Base-by-base conservation (phyloP, 2,797 vertebrate species). In the Glossophaga mutica region DNA sequence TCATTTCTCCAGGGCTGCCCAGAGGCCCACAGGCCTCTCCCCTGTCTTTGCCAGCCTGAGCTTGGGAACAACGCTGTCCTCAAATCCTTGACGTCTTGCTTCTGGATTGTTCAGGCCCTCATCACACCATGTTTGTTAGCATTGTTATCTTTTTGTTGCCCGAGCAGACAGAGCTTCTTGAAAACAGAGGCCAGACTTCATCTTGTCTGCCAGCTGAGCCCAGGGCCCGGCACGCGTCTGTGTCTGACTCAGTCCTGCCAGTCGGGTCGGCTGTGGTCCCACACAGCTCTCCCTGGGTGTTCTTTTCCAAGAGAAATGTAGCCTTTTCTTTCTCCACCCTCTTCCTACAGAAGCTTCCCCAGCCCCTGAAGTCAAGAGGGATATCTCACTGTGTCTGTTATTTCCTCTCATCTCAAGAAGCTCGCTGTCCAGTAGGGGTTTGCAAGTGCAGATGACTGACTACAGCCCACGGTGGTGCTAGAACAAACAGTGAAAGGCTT, bases 251-350 rank as follows among this genome's bases (percentile, higher is more conserved):
- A 3, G 1, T 57, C 46, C 77, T 34, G 37, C 32, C n/a, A 5
- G 6, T 52, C 24, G 11, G 2, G n/a, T 46, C 34, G 19, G 6
- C 32, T 1, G 0, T 3, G 42, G 50, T 12, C 6, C 57, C 57
- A 11, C 76, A 57, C 3, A 37, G 70, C 52, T 37, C 65, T 48
- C 70, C 42, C 39, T 24, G 81, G 50, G 32, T 52, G 42, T 26
- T 81, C 46, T 71, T 82, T 68, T 37, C 74, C 34, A 44, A 48
- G 65, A 62, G 44, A 76, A 32, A 42, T 0, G 19, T 5, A 34
- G 62, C 50, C 62, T 18, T 39, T 18, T 39, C 34, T 46, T 50
- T 59, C 48, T 77, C 82, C 6, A n/a, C 83, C 29, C 1, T 10
- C 16, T 85, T 68, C 48, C 34, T 48, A 18, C 83, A 50, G 68